Conservation (phyloP, 1,140 invertebrate genomes). For the Atta texana region DNA sequence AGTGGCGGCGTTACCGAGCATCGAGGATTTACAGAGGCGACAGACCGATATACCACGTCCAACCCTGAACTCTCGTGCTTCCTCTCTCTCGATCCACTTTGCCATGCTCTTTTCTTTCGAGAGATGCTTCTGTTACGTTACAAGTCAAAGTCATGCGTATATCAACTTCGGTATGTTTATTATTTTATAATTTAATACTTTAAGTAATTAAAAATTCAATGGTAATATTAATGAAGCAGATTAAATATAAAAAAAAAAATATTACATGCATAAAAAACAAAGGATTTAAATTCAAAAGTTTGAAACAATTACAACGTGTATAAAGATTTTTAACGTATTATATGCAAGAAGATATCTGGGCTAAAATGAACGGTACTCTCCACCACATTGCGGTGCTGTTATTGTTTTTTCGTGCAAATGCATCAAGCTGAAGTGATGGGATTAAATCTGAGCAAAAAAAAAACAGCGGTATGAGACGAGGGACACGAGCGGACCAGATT, state of each 20-base stretch:
- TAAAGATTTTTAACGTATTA: not conserved
- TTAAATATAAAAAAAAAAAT: not conserved
- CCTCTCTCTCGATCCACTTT: conserved; percentile 72
- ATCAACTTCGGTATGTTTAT: not conserved
- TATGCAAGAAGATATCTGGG: not conserved
- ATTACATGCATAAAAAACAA: not conserved
- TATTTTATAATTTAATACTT: not conserved
- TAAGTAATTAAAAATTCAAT: not conserved
- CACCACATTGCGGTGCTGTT: not conserved
- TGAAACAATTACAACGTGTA: not conserved
- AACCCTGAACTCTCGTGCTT: conserved; percentile 68
- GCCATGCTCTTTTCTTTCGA: conserved; percentile 53
- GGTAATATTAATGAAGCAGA: not conserved
- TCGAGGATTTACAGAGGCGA: conserved; percentile 79
- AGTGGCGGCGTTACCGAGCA: conserved; percentile 76
- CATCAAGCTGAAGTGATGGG: conserved; percentile 50
- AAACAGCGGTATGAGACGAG: conserved; percentile 65
- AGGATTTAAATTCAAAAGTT: not conserved
- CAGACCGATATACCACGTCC: conserved; percentile 78
- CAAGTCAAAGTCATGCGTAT: not conserved
- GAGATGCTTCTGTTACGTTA: conserved; percentile 64
- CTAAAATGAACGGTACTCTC: not conserved
- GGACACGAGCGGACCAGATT: conserved; percentile 80
- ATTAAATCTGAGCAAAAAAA: conserved; percentile 63
- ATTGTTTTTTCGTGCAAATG: conserved; percentile 45